Evolutionary conservation across 2,888 invertebrate species (phyloP).

Genomic region (Muschampia plurimacula): DNA sequence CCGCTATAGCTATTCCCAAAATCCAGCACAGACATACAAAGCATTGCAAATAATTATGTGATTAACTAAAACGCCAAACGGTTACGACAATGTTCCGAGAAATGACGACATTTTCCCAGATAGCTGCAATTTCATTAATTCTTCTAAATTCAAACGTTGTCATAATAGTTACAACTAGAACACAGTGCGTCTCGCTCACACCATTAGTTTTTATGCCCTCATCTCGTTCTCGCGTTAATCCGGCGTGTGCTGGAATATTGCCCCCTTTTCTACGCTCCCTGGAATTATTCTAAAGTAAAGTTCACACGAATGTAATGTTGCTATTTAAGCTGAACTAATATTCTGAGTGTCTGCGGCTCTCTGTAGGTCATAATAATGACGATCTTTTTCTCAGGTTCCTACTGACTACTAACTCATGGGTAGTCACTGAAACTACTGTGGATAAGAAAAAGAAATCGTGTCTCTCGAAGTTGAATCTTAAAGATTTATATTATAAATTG

Average conservation of each 20-base stretch:
- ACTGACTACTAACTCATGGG: too few species aligned
- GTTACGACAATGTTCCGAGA: constrained; percentile 21
- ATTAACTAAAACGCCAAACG: constrained; percentile 5
- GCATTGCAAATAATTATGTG: neutral
- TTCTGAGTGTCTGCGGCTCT: too few species aligned
- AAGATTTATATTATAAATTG: too few species aligned
- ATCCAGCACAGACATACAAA: neutral
- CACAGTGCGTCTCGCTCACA: constrained; percentile 36
- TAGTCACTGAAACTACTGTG: too few species aligned
- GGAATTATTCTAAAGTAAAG: constrained; percentile 5
- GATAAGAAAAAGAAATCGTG: too few species aligned
- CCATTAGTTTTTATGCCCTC: constrained; percentile 39
- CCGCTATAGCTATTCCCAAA: neutral
- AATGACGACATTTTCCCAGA: constrained; percentile 22
- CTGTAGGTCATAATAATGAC: too few species aligned
- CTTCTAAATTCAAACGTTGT: constrained; percentile 36
- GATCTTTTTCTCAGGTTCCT: too few species aligned
- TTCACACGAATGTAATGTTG: constrained; percentile 9
- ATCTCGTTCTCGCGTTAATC: constrained; percentile 38
- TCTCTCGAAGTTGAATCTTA: too few species aligned
- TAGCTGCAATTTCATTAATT: constrained; percentile 35
- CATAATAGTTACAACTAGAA: constrained; percentile 36
- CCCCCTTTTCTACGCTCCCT: constrained; percentile 24
- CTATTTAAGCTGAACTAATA: neutral
- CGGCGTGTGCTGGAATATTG: constrained; percentile 36